Evolutionary conservation across 1,140 invertebrate species (phyloP).

Genomic region (Drosophila navojoa): DNA sequence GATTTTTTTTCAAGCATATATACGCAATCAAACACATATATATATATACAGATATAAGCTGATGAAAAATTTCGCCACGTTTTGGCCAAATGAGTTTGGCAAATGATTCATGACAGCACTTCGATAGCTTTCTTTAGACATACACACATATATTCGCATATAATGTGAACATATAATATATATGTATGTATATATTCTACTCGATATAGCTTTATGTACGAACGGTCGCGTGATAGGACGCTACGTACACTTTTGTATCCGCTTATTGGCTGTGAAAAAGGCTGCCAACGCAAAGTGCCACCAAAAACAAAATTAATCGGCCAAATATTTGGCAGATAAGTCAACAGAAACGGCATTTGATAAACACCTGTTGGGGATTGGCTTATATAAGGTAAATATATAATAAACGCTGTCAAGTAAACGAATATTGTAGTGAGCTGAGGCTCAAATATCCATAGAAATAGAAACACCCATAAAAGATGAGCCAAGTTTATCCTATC

Average conservation of each 20-base stretch:
- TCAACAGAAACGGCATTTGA: constrained; percentile 39
- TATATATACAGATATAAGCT: not conserved
- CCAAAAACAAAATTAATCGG: constrained; percentile 52
- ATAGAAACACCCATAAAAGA: too few relatives aligned
- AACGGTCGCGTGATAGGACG: constrained; percentile 37
- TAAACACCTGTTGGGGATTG: constrained; percentile 48
- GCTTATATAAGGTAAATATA: constrained; percentile 26
- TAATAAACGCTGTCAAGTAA: constrained; percentile 1
- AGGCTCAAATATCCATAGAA: not conserved
- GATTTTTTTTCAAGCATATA: constrained; percentile 38
- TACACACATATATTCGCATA: constrained; percentile 14
- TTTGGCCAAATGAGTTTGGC: constrained; percentile 46
- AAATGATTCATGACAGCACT: constrained; percentile 52
- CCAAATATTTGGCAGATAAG: constrained; percentile 57
- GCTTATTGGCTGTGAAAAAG: constrained; percentile 53
- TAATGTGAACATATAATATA: constrained; percentile 16
- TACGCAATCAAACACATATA: constrained; percentile 28
- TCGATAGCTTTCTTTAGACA: constrained; percentile 32
- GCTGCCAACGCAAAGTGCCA: constrained; percentile 47
- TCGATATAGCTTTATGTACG: constrained; percentile 41
- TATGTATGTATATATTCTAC: constrained; percentile 9
- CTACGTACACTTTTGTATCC: constrained; percentile 19
- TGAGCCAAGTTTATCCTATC: too few relatives aligned
- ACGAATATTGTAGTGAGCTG: not conserved
- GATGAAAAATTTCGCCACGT: constrained; percentile 53